These are phyloP conservation scores for Apodemus agrarius DNA, from an alignment of 2,797 vertebrate species.

Conservation along the genomic window DNA sequence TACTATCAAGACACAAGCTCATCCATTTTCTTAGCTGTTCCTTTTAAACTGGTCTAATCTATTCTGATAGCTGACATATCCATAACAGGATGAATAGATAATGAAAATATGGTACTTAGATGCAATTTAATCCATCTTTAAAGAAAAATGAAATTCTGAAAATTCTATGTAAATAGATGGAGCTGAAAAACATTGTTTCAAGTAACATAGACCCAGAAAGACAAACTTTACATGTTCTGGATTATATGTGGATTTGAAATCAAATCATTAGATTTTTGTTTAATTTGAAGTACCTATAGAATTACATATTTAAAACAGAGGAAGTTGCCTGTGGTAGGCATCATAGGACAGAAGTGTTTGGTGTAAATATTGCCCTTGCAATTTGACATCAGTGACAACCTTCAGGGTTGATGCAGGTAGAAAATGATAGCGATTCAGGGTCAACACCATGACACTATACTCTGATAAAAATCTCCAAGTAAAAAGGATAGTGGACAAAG, in stretches of 20 bases:
- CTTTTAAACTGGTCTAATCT: not conserved
- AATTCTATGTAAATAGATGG: not conserved
- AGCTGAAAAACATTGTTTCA: not conserved
- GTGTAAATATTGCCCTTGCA: not conserved
- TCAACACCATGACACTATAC: not conserved
- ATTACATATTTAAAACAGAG: not conserved
- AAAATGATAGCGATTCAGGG: not conserved
- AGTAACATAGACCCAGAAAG: not conserved
- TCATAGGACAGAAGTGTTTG: not conserved
- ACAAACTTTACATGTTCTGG: no score
- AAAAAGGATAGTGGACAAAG: not conserved
- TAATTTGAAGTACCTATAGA: not conserved
- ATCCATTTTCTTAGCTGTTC: not conserved
- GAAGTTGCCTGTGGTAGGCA: not conserved
- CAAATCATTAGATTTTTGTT: not conserved
- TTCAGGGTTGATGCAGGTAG: rapidly evolving
- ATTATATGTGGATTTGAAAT: not conserved
- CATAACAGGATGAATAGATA: not conserved
- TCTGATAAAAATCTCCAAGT: not conserved
- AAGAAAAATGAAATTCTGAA: not conserved
- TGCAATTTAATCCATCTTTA: not conserved
- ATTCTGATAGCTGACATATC: not conserved
- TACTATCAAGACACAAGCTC: no score
- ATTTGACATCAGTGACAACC: not conserved
- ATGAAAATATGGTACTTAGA: not conserved